phyloP scores from a whole-genome alignment of 2,797 vertebrate species.

The Pantherophis alleghaniensis region DNA sequence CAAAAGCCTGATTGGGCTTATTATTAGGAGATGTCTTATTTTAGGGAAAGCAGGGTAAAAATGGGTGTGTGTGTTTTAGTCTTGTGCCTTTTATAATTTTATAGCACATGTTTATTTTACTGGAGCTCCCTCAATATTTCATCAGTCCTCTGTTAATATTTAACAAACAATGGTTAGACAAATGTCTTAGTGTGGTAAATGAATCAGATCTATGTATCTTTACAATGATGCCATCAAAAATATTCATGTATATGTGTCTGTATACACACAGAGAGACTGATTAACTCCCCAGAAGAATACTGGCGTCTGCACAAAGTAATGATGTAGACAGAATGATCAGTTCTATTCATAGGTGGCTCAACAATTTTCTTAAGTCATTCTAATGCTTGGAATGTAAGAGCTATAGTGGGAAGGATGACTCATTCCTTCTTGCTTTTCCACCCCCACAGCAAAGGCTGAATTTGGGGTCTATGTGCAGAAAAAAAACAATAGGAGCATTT shows the following conservation, averaged over 20 bases:
- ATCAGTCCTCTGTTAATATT: not conserved
- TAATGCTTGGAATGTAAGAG: not conserved
- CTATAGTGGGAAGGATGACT: not conserved
- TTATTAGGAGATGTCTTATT: no score
- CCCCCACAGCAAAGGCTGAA: not conserved
- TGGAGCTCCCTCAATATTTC: not conserved
- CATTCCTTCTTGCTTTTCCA: not conserved
- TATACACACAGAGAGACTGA: not conserved
- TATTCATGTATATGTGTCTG: not conserved
- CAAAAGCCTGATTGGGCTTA: no score
- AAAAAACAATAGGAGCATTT: not conserved
- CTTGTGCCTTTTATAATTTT: not conserved
- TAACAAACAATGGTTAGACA: not conserved
- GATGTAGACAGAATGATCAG: not conserved
- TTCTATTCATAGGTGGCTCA: not conserved
- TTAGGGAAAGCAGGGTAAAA: not conserved
- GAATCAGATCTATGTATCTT: not conserved
- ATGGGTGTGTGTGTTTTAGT: not conserved
- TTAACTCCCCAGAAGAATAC: not conserved
- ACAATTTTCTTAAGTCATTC: not conserved
- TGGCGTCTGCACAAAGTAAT: not conserved
- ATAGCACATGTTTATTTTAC: not conserved
- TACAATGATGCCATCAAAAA: not conserved
- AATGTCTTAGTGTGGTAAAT: not conserved
- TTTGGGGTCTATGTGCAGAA: not conserved